Base-by-base conservation (phyloP, 2,888 invertebrate genomes). In the Polyploca ridens region DNA sequence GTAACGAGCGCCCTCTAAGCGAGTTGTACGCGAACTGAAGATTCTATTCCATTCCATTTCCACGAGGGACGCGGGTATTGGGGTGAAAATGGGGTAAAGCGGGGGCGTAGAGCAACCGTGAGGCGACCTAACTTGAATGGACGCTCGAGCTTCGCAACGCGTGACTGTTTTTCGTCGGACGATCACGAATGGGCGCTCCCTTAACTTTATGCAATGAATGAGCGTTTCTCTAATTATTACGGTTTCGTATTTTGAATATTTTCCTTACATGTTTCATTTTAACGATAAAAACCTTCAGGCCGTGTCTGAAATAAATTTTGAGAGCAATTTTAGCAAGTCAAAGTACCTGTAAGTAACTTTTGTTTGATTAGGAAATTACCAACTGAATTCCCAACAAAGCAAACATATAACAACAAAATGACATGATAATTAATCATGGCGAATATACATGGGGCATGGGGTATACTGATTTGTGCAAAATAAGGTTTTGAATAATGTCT, bases 81-180 rank as follows among this genome's bases (percentile, higher is more conserved):
- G 70, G 79, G 79, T 81, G 84, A 84, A 77, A 82, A 78, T 82
- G 81, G 89, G 89, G 88, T 83, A 81, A 69, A 77, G 77, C 83
- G 83, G 81, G 87, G 88, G 80, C 79, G 54, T 54, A 54, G 19
- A 19, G 16, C 54, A 54, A 54, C 54, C 54, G 54, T 54, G 70
- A 69, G 70, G 72, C 66, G 68, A 66, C 69, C 68, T 68, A 70
- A 68, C 72, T 73, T 64, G 68, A 66, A 64, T 57, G 65, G 61
- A 58, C 46, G 54, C 41, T 19, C 59, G 61, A 16, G 46, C 33
- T 35, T 61, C 68, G 64, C 66, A 64, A 63, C 59, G 73, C 71
- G 70, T 69, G 72, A 66, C 68, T 71, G 65, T 64, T 72, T 64
- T 64, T 64, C 68, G 65, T 62, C 66, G 58, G 63, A 63, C 58